Evolutionary conservation across 2,113 vertebrate genomes (phyloP), one percentile per base, ranked within the genome.

Genomic region (Montifringilla adamsi): DNA sequence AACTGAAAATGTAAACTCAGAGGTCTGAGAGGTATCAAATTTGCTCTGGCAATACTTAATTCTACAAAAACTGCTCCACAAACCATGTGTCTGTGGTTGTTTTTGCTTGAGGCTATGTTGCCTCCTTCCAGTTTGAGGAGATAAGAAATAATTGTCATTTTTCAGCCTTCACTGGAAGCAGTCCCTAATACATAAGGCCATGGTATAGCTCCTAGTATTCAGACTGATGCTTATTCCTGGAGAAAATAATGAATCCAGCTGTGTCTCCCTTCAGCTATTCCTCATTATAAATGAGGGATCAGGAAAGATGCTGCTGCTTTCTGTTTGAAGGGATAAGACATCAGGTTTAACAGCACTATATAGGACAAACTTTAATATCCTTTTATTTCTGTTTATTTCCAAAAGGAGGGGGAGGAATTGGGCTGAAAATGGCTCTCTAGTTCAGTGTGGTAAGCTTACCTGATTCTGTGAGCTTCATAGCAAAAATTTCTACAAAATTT

Each of bases 61-160:
- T 90, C 58, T 73, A 62, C 33, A 85, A 72, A 85, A 95, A 18
- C 24, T 53, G 15, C n/a, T 68, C 26, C 46, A 68, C 26, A 87
- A 66, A 41, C 56, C 16, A 35, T 8, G 30, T 55, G 44, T 55
- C 56, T 41, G 20, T 49, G 14, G 23, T 28, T 86, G 37, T 4
- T 93, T 89, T 89, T 58, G 23, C 62, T 87, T 21, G 41, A 79
- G 81, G 74, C 66, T 91, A 43, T 72, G 35, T 60, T 79, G 31
- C 50, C 41, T 83, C 19, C 52, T 67, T 91, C 47, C 64, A 81
- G 26, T 67, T 87, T 70, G 64, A 84, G 52, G 30, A 91, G 77
- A 82, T 69, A 76, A 84, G 35, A 39, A 94, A 89, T 84, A 87
- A 75, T 55, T 95, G 35, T 39, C 82, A 82, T 82, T 89, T 78